A percentile compares a stretch with the other conserved stretches of the same genome.
These are phyloP conservation scores for Temnothorax nylanderi DNA, from an alignment of 1,140 invertebrate species.

Conservation along the genomic window DNA sequence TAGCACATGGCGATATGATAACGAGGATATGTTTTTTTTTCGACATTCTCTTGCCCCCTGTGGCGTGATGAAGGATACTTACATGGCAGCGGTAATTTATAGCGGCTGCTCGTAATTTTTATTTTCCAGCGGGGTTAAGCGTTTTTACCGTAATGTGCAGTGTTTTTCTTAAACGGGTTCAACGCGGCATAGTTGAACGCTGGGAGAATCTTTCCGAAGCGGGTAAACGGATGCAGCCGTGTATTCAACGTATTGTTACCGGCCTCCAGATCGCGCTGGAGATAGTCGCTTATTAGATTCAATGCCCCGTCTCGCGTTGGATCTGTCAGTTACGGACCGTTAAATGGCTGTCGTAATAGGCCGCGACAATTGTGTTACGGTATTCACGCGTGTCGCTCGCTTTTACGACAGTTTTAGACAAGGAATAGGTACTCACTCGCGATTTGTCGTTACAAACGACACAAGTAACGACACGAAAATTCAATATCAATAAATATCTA, in stretches of 20 bases:
- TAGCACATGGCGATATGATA: slow-evolving; percentile 21
- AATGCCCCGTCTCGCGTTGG: background rate
- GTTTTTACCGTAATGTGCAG: slow-evolving; percentile 27
- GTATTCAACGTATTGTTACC: slow-evolving; percentile 45
- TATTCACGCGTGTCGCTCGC: background rate
- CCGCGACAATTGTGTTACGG: slow-evolving; percentile 30
- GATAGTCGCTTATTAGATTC: slow-evolving; percentile 53
- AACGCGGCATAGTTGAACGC: slow-evolving; percentile 6
- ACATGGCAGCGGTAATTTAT: slow-evolving; percentile 16
- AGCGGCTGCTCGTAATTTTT: slow-evolving; percentile 34
- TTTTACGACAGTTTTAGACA: background rate
- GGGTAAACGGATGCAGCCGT: slow-evolving; percentile 35
- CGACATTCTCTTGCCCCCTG: background rate
- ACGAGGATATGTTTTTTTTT: slow-evolving; percentile 13
- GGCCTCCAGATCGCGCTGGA: slow-evolving; percentile 9
- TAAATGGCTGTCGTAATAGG: slow-evolving; percentile 50
- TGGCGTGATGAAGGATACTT: slow-evolving; percentile 47
- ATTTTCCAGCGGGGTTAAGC: slow-evolving; percentile 33
- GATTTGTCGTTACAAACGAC: background rate
- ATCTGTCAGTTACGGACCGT: slow-evolving; percentile 43
- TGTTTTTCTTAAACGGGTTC: slow-evolving; percentile 9
- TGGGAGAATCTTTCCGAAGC: slow-evolving; percentile 22
- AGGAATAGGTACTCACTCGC: background rate
- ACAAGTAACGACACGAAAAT: background rate
- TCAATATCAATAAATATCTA: background rate